A percentile compares a stretch with the other conserved stretches of the same genome.
Evolutionary conservation across 2,888 invertebrate genomes (phyloP).

Genomic region (Pollenia amentaria): DNA sequence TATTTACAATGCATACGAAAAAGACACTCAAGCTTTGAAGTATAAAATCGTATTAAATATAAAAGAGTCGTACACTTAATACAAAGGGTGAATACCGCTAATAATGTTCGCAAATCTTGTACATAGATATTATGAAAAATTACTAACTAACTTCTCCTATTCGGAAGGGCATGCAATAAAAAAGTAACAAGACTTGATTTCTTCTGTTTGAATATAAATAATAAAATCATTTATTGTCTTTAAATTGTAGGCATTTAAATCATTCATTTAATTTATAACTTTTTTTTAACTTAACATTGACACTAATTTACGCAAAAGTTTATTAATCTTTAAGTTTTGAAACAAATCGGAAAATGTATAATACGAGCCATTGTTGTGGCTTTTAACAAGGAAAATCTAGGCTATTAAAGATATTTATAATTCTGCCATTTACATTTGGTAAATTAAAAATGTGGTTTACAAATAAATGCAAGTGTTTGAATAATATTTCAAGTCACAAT

Average conservation of each 20-base stretch:
- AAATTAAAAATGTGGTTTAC: conserved; percentile 27
- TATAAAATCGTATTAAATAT: too few species aligned
- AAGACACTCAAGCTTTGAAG: too few species aligned
- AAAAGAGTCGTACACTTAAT: too few species aligned
- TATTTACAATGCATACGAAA: too few species aligned
- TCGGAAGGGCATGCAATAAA: conserved; percentile 8
- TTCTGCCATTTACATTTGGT: conserved; percentile 47
- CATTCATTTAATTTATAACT: conserved; percentile 31
- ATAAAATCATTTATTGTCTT: conserved; percentile 31
- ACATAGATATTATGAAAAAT: too few species aligned
- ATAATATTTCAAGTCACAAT: background rate
- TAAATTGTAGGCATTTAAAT: conserved; percentile 23
- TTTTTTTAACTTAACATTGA: conserved; percentile 55
- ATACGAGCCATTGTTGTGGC: conserved; percentile 41
- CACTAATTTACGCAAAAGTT: conserved; percentile 52
- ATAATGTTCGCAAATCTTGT: too few species aligned
- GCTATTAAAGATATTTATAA: conserved; percentile 22
- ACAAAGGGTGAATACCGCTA: too few species aligned
- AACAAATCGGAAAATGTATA: conserved; percentile 16
- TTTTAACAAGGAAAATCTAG: background rate
- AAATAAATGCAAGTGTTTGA: background rate
- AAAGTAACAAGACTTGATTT: conserved; percentile 32
- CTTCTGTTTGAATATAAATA: conserved; percentile 34
- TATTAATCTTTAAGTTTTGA: conserved; percentile 38
- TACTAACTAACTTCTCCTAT: too few species aligned